Evolutionary conservation across 1,140 invertebrate species (phyloP), one percentile per base, ranked within the genome.

Genomic region (Drosophila nigromelanica): DNA sequence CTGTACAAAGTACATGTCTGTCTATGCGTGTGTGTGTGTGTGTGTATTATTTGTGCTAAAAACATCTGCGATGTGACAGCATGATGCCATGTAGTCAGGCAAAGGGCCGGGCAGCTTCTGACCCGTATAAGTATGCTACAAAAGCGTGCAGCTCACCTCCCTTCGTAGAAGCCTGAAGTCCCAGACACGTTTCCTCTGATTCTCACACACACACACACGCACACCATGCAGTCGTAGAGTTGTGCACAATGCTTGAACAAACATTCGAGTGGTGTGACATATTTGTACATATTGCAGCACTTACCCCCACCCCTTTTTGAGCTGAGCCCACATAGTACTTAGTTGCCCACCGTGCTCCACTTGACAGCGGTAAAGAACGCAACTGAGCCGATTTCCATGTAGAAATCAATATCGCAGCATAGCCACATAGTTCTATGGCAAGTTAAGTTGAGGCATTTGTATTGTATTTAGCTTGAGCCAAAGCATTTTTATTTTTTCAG

Each of bases 71-170:
- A 60, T 73, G 75, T 82, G 83, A 86, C 82, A 86, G 82, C 82
- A 78, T 72, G 83, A 67, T 82, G 82, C 82, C 75, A 76, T 62
- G 73, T 51, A 82, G 69, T 15, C 54, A 43, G 55, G 60, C 55
- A 59, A 39, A 37, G 58, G 45, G 45, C 27, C 62, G 62, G 54
- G 30, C 58, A 43, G 73, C 67, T 37, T 37, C 48, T 85, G 80
- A 79, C 83, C 78, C 82, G 82, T 58, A 86, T 87, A 86, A 86
- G 82, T 86, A 82, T 73, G 75, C 75, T 87, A 76, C 64, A 70
- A 69, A 45, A 87, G 48, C 56, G 54, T 55, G 56, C 45, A 33
- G 42, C 15, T 8, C 58, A 47, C 50, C 50, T 48, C 24, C 55
- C 43, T 37, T 14, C 42, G 39, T 21, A 48, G 40, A 45, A 62